Conservation (phyloP, 2,888 invertebrate genomes). For the Elegia similella region DNA sequence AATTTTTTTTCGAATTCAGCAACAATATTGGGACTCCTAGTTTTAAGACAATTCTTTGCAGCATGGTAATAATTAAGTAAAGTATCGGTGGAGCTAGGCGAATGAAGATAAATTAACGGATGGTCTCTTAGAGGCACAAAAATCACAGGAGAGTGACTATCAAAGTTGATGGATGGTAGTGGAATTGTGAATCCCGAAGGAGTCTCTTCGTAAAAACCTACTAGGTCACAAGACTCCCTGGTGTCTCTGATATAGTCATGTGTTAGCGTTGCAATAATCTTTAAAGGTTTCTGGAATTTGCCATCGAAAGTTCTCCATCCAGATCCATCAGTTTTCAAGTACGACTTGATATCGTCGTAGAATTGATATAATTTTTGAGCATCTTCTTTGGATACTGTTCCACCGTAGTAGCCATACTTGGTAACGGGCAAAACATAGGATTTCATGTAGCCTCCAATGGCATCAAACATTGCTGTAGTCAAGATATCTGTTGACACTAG, state of each 20-base stretch:
- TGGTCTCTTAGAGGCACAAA: conserved; percentile 81
- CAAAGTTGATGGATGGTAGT: conserved; percentile 82
- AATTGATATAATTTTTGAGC: conserved; percentile 78
- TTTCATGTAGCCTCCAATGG: conserved; percentile 83
- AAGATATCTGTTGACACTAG: conserved; percentile 41
- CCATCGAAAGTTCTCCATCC: conserved; percentile 74
- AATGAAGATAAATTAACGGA: conserved; percentile 44
- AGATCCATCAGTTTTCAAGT: conserved; percentile 80
- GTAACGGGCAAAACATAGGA: conserved; percentile 82
- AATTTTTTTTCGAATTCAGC: conserved; percentile 75
- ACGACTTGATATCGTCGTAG: conserved; percentile 80
- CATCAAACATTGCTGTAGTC: conserved; percentile 69
- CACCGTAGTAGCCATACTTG: conserved; percentile 83
- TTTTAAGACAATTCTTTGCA: conserved; percentile 74
- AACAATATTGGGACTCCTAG: conserved; percentile 50
- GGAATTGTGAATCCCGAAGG: conserved; percentile 60
- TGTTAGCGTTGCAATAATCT: conserved; percentile 40
- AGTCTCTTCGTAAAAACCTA: conserved; percentile 56
- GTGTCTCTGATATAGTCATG: conserved; percentile 31
- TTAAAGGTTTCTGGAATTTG: conserved; percentile 41
- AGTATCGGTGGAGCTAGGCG: conserved; percentile 49
- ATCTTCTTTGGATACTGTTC: conserved; percentile 77
- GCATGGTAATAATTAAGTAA: conserved; percentile 81
- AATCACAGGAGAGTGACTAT: conserved; percentile 74
- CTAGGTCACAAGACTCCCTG: conserved; percentile 45